phyloP scores from a whole-genome alignment of 2,888 invertebrate species.

The Melanotus villosus region DNA sequence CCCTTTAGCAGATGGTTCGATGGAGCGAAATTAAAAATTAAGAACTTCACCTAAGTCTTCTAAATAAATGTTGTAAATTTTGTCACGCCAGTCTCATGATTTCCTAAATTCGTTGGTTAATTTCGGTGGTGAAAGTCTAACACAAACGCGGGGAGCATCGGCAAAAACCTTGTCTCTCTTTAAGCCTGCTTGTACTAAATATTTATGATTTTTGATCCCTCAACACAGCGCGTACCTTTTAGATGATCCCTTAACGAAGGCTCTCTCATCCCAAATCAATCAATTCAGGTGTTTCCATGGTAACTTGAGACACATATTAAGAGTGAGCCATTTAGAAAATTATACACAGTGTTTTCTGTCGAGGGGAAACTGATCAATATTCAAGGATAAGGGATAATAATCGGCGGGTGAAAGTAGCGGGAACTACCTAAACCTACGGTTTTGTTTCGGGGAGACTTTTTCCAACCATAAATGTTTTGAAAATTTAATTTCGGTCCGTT shows the following conservation, averaged over 20 bases:
- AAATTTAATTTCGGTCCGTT: conserved; percentile 29
- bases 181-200: conserved; percentile 44
- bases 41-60: background rate
- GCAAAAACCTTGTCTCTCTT: conserved; percentile 24
- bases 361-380: conserved; percentile 49
- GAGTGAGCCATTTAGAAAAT: conserved; percentile 51
- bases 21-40: conserved; percentile 2
- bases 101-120: too few species aligned
- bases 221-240: conserved; percentile 46
- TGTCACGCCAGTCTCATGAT: too few species aligned
- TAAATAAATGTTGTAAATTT: too few species aligned
- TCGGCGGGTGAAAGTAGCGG: conserved; percentile 31
- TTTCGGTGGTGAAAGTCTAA: too few species aligned
- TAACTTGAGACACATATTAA: conserved; percentile 50
- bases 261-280: conserved; percentile 49
- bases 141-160: background rate
- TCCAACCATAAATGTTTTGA: conserved; percentile 11
- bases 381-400: conserved; percentile 47
- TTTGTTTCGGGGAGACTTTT: conserved; percentile 27
- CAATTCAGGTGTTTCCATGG: conserved; percentile 49
- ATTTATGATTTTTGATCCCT: conserved; percentile 49
- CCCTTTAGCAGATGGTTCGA: background rate
- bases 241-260: conserved; percentile 49
- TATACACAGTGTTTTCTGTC: conserved; percentile 50
- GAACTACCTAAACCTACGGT: conserved; percentile 14